A percentile compares a stretch with the other conserved stretches of the same genome.
Conservation (phyloP, 2,797 vertebrate species). For the Atherinosoma microstoma region DNA sequence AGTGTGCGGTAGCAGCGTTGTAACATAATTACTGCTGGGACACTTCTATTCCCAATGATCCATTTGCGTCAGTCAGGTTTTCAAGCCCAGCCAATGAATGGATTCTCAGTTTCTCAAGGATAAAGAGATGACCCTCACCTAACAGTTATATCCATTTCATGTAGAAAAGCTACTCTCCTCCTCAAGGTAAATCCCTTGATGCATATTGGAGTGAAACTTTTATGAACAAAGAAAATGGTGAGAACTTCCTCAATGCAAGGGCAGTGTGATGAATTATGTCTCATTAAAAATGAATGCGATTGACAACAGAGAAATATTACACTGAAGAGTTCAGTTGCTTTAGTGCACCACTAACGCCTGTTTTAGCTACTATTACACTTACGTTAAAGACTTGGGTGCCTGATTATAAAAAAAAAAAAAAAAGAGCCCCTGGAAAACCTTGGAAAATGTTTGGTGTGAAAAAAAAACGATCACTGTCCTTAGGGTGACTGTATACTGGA, state of each 20-base stretch:
- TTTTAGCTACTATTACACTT: conserved; percentile 4
- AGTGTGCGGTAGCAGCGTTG: conserved; percentile 82
- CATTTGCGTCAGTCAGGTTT: conserved; percentile 89
- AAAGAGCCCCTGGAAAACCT: not conserved
- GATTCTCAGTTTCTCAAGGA: conserved; percentile 90
- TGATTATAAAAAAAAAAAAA: not conserved
- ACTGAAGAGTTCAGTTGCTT: conserved; percentile 18
- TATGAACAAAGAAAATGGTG: conserved; percentile 63
- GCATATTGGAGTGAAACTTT: conserved; percentile 75
- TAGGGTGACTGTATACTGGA: no score
- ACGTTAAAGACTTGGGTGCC: conserved; percentile 1
- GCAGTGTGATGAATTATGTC: conserved; percentile 64
- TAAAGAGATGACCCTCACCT: conserved; percentile 87
- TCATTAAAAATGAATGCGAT: conserved; percentile 65
- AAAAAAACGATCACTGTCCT: not conserved
- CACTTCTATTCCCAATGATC: conserved; percentile 88
- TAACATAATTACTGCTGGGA: conserved; percentile 90
- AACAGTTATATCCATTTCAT: conserved; percentile 86
- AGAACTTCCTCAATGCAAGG: conserved; percentile 62
- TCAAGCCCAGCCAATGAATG: conserved; percentile 85
- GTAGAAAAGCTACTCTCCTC: conserved; percentile 75
- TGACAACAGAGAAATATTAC: conserved; percentile 44
- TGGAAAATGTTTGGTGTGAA: not conserved
- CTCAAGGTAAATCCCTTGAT: conserved; percentile 78
- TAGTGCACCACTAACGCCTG: conserved; percentile 8